Base-by-base conservation (phyloP, 2,888 invertebrate genomes). In the Andrena dorsata region DNA sequence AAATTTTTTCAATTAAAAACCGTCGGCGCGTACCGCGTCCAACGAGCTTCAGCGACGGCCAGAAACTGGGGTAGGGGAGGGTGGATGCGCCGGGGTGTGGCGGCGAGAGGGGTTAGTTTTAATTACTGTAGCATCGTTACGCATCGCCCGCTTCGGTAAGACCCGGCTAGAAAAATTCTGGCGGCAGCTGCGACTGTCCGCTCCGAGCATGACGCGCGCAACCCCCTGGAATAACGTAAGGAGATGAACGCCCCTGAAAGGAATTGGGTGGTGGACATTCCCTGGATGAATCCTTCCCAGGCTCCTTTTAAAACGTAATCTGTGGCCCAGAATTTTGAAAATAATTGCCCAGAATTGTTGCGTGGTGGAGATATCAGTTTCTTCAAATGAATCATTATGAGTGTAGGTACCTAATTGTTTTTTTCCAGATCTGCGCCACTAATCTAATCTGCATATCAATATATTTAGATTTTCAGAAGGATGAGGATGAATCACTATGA, bases 1-100 rank as follows among this genome's bases (percentile, higher is more conserved):
- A 92, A 92, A 90, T 93, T 92, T 93, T 92, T 93, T 92, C 92
- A 93, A 92, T 93, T 92, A 92, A 92, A 93, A 92, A 90, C 84
- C 87, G 87, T 88, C 85, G 76, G 73, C 83, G 82, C 86, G 86
- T 72, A 83, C 83, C 83, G 56, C 56, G 82, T 83, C 85, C 82
- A 76, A 79, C 80, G 84, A 80, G 82, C 79, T 81, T 78, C 69
- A 64, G 82, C 73, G 68, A 68, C 80, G 80, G 72, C 71, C 72
- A 79, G 80, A 80, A 79, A 79, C 76, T 72, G 71, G 61, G 68
- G 32, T 41, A 60, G 70, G 76, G 75, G 69, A 70, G 61, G 74
- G 75, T 56, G 74, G 61, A 41, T 56, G 72, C 49, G 65, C 65
- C 53, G 58, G 26, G 72, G 49, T 35, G 66, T 47, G 66, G 32